phyloP scores from a whole-genome alignment of 2,797 vertebrate species.

The Rachycentron canadum region DNA sequence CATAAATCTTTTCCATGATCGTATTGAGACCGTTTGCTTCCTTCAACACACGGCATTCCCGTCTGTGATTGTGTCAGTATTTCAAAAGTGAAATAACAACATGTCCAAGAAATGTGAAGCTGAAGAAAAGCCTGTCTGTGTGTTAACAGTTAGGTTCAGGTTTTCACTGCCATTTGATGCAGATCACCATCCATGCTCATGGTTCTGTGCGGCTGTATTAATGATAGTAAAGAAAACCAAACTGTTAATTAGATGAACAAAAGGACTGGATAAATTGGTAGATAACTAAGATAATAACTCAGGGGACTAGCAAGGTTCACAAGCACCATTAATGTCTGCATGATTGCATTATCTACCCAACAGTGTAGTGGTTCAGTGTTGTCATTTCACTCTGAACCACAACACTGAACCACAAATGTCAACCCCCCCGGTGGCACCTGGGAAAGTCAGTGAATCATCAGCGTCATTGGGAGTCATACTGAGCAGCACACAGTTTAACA shows the following conservation, averaged over 20 bases:
- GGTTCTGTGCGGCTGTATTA: neutral
- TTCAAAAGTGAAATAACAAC: constrained; percentile 48
- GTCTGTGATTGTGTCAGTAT: constrained; percentile 31
- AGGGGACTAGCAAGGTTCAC: neutral
- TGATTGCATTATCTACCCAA: neutral
- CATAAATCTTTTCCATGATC: constrained; percentile 51
- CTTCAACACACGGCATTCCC: constrained; percentile 5
- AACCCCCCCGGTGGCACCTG: neutral
- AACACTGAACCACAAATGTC: neutral
- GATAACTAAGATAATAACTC: neutral
- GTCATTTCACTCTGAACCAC: neutral
- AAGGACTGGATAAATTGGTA: neutral
- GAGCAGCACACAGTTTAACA: neutral
- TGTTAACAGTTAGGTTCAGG: neutral
- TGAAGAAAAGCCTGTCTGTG: constrained; percentile 4
- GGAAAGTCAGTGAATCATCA: neutral
- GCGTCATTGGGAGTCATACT: neutral
- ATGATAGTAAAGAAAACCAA: neutral
- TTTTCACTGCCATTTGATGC: neutral
- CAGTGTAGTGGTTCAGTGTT: too few species aligned
- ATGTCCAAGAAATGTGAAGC: constrained; percentile 27
- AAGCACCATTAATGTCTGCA: neutral
- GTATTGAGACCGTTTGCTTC: constrained; percentile 23
- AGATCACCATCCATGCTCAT: neutral
- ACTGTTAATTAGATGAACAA: neutral